A percentile compares a stretch with the other conserved stretches of the same genome.
Conservation (phyloP, 35 echinoderm and acorn worm species). For the Ophioderma brevispina region DNA sequence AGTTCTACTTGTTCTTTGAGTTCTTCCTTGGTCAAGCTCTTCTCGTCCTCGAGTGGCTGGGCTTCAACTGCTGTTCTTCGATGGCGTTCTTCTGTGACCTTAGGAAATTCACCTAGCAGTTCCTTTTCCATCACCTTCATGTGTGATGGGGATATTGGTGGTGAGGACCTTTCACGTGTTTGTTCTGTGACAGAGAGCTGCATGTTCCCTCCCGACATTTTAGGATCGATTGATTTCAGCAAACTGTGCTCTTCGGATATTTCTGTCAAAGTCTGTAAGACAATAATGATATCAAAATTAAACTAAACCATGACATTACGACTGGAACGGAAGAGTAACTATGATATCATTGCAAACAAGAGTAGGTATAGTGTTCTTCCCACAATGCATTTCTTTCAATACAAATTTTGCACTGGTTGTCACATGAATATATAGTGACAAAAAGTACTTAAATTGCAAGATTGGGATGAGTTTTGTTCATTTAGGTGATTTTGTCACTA, state of each 20-base stretch:
- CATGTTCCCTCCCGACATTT: not conserved
- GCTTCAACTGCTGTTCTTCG: not conserved
- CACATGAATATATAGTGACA: too few species aligned
- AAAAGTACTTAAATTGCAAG: too few species aligned
- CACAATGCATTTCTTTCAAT: too few species aligned
- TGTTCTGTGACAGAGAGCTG: not conserved
- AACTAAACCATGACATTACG: too few species aligned
- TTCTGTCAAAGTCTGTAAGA: not conserved
- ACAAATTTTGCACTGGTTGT: too few species aligned
- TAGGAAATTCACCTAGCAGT: not conserved
- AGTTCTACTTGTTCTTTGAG: not conserved
- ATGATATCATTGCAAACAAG: too few species aligned
- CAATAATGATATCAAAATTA: too few species aligned
- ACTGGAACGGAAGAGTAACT: too few species aligned
- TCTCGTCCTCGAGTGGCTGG: not conserved
- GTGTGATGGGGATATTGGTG: not conserved
- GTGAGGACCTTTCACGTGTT: not conserved
- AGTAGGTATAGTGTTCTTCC: too few species aligned
- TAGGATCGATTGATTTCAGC: not conserved
- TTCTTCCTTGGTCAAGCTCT: not conserved
- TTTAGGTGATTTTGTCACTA: too few species aligned
- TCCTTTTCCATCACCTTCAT: not conserved
- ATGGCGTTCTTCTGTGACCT: not conserved
- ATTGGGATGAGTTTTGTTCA: too few species aligned
- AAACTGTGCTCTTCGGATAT: not conserved